Base-by-base conservation (phyloP, 2,113 vertebrate genomes). In the Corvus cornix region DNA sequence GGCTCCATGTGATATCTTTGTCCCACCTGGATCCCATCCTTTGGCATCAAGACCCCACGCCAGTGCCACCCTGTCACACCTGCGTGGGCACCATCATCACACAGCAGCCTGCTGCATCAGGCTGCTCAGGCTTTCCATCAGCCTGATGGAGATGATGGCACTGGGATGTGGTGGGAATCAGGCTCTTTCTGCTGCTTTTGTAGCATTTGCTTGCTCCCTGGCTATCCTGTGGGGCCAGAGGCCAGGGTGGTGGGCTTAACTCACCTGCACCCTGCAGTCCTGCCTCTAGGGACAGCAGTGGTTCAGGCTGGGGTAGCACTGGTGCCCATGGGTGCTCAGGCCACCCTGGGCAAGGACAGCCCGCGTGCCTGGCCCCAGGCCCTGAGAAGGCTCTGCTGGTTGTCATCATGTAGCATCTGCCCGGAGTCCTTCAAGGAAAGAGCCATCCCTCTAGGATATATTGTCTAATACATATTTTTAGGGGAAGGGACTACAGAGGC, bases 331-430 rank as follows among this genome's bases (percentile, higher is more conserved):
- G 24, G 33, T 55, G 18, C n/a, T 72, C 53, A 72, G 43, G 27
- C 62, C 30, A 49, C 43, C 16, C n/a, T 30, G 35, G 28, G 24
- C 52, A 67, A 76, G 26, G 52, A 52, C 28, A 67, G n/a, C 15
- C 16, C 11, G 18, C 0, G 0, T 35, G 15, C 37, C 33, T 17
- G 5, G 43, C 33, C 41, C 31, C 22, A 60, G 39, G 27, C 23
- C 22, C 23, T 58, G 19, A 5, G 44, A 43, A 77, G 11, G 35
- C 33, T 41, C 26, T 4, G 4, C 68, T 80, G 44, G 18, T 43
- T 48, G 22, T 44, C 4, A 5, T 43, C 15, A 16, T 41, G 26
- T 43, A 67, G 11, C 33, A 7, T 60, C 16, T 10, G 10, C 51
- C 33, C 0, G 1, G 35, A 90, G 28, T 22, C 33, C 31, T 56